These are phyloP conservation scores for Pachyrhynchus sulphureomaculatus DNA, from an alignment of 1,140 invertebrate genomes.

Conservation along the genomic window DNA sequence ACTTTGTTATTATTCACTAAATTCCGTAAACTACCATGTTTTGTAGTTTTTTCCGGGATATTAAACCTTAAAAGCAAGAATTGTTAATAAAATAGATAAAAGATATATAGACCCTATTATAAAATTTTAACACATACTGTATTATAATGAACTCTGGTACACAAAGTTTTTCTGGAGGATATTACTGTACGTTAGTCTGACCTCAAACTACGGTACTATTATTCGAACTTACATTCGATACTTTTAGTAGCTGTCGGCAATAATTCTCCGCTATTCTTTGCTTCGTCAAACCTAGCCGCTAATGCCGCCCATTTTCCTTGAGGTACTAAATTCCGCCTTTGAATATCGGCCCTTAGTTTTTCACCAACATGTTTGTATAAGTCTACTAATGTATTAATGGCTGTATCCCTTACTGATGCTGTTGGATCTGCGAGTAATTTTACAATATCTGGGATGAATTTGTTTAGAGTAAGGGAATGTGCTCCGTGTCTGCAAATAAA, in stretches of 20 bases:
- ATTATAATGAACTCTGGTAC: too few relatives aligned
- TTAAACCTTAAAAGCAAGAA: too few relatives aligned
- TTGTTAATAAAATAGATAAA: too few relatives aligned
- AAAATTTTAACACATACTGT: too few relatives aligned
- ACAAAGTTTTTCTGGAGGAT: too few relatives aligned
- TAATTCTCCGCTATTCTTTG: conserved; percentile 75
- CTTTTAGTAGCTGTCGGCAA: conserved; percentile 67
- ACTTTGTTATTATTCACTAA: too few relatives aligned
- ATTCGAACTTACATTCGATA: conserved; percentile 36
- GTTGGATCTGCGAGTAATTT: conserved; percentile 89
- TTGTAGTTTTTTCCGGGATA: too few relatives aligned
- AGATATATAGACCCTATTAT: too few relatives aligned
- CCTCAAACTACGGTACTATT: too few relatives aligned
- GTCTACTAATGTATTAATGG: conserved; percentile 81
- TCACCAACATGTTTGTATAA: conserved; percentile 94
- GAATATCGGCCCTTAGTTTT: conserved; percentile 77
- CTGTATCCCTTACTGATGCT: conserved; percentile 81
- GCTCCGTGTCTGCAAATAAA: conserved; percentile 74
- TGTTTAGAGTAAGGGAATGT: conserved; percentile 74
- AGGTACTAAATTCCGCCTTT: conserved; percentile 78
- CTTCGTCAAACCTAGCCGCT: conserved; percentile 85
- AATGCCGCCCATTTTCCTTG: conserved; percentile 77
- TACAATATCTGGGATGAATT: conserved; percentile 79
- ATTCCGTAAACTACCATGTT: too few relatives aligned
- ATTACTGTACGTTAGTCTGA: too few relatives aligned